These are phyloP conservation scores for Chymomyza fuscimana DNA, from an alignment of 2,888 invertebrate genomes.

Conservation along the genomic window DNA sequence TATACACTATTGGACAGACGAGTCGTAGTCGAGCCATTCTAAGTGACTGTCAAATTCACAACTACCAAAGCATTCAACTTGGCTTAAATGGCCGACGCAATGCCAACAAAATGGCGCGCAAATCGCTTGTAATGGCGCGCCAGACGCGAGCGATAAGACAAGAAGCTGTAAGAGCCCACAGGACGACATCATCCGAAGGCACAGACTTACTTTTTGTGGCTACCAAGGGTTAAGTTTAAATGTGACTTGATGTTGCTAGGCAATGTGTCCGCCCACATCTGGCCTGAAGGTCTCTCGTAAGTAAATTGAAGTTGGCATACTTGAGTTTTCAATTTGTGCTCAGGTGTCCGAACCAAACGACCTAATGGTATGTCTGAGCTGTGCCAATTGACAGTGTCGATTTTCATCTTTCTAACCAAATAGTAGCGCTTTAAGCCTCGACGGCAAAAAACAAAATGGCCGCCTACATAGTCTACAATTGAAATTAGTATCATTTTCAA, in stretches of 20 bases:
- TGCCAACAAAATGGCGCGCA: conserved; percentile 46
- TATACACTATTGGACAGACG: conserved; percentile 27
- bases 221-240: conserved; percentile 40
- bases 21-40: conserved; percentile 28
- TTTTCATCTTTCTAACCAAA: conserved; percentile 26
- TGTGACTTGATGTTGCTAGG: not conserved
- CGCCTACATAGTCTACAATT: conserved; percentile 19
- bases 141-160: conserved; percentile 39
- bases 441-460: not conserved
- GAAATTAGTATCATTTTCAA: conserved; percentile 62
- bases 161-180: conserved; percentile 2
- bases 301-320: conserved; percentile 39
- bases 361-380: conserved; percentile 32
- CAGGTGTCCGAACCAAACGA: conserved; percentile 12
- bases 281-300: not conserved
- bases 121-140: conserved; percentile 50
- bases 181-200: not conserved
- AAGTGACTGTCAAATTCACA: conserved; percentile 54
- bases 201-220: conserved; percentile 47
- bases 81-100: conserved; percentile 31
- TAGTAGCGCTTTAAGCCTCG: not conserved
- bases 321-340: conserved; percentile 61
- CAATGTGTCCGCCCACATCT: not conserved
- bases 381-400: conserved; percentile 39
- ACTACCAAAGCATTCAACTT: conserved; percentile 1